Conservation (phyloP, 2,888 invertebrate genomes). For the Ctenicera cuprea region DNA sequence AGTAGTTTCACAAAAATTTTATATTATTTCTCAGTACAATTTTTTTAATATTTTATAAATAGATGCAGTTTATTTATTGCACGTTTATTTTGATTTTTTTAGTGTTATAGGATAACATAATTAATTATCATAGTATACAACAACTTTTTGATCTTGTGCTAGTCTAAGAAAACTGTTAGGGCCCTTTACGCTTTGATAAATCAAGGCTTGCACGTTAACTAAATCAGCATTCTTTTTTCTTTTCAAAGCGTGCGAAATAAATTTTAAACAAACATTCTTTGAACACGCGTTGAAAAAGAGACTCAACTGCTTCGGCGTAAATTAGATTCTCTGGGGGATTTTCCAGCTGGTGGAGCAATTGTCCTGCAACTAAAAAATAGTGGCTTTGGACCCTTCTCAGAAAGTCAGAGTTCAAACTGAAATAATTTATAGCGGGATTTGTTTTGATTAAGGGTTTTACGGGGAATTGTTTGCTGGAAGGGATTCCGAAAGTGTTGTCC, state of each 20-base stretch:
- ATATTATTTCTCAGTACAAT: too few species aligned
- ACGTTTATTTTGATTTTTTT: too few species aligned
- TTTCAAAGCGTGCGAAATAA: not conserved
- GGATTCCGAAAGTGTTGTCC: conserved; percentile 10
- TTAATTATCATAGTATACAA: too few species aligned
- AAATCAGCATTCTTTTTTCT: not conserved
- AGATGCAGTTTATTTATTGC: too few species aligned
- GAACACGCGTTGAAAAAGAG: not conserved
- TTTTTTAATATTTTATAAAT: too few species aligned
- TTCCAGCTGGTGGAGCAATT: conserved; percentile 18
- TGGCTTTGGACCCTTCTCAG: not conserved
- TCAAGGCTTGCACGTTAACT: not conserved
- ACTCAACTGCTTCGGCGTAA: not conserved
- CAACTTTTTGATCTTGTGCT: too few species aligned
- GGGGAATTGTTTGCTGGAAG: conserved; percentile 13
- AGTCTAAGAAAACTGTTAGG: too few species aligned
- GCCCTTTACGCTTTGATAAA: conserved; percentile 4
- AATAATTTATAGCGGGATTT: conserved; percentile 33
- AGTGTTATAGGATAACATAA: not conserved
- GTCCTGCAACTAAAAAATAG: conserved; percentile 2
- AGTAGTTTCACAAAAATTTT: too few species aligned
- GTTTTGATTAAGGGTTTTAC: conserved; percentile 25
- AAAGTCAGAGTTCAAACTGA: conserved; percentile 23
- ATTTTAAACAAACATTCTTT: conserved; percentile 20
- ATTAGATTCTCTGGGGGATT: conserved; percentile 17